phyloP scores from a whole-genome alignment of 2,888 invertebrate genomes.

The Tipula lateralis region DNA sequence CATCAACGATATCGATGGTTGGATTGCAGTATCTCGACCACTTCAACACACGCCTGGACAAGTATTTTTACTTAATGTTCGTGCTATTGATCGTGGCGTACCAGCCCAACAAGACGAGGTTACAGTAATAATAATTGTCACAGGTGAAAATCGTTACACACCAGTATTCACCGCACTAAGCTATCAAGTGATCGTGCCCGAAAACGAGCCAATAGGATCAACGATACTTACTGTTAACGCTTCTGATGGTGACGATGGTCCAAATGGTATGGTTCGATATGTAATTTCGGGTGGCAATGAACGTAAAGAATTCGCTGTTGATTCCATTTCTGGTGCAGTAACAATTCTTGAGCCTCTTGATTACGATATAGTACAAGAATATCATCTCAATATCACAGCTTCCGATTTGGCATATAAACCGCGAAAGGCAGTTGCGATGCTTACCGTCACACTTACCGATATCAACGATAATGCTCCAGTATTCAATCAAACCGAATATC shows the following conservation, averaged over 20 bases:
- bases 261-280: conserved; percentile 85
- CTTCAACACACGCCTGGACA: conserved; percentile 53
- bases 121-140: conserved; percentile 68
- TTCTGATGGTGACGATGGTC: conserved; percentile 78
- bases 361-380: conserved; percentile 79
- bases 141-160: conserved; percentile 74
- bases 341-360: conserved; percentile 76
- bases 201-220: conserved; percentile 82
- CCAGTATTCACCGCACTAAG: conserved; percentile 80
- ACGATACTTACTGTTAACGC: conserved; percentile 81
- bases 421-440: conserved; percentile 68
- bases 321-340: conserved; percentile 71
- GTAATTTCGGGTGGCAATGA: conserved; percentile 79
- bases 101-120: conserved; percentile 79
- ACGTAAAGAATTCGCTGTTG: conserved; percentile 72
- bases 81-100: conserved; percentile 81
- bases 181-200: conserved; percentile 86
- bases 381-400: conserved; percentile 81
- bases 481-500: conserved; percentile 72
- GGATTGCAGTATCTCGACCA: conserved; percentile 66
- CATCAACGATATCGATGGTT: conserved; percentile 73
- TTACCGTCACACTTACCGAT: conserved; percentile 83
- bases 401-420: conserved; percentile 79
- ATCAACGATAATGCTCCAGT: conserved; percentile 89
- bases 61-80: conserved; percentile 63